phyloP scores from a whole-genome alignment of 2,888 invertebrate species.

The Piscicola geometra region DNA sequence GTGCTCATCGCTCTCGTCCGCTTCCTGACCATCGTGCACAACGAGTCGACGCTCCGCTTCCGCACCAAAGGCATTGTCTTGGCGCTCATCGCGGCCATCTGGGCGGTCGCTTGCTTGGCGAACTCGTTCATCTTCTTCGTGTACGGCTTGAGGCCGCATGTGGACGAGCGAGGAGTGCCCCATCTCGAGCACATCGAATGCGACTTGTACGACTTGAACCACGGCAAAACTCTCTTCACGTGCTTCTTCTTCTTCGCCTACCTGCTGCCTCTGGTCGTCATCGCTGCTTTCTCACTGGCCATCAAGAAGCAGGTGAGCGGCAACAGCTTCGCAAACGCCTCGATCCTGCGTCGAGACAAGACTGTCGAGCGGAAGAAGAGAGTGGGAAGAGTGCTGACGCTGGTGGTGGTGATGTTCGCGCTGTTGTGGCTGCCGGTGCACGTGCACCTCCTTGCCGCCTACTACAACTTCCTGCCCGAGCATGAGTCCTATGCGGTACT shows the following conservation, averaged over 20 bases:
- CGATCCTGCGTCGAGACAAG: neutral
- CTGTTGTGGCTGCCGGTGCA: slow-evolving; percentile 45
- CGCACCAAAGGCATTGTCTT: slow-evolving; percentile 53
- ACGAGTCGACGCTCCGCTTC: slow-evolving; percentile 62
- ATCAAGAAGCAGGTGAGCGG: slow-evolving; percentile 33
- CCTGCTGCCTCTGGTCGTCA: slow-evolving; percentile 77
- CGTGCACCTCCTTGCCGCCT: slow-evolving; percentile 43
- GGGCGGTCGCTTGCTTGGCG: slow-evolving; percentile 38
- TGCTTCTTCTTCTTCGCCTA: slow-evolving; percentile 77
- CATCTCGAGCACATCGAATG: slow-evolving; percentile 30
- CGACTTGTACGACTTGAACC: slow-evolving; percentile 37
- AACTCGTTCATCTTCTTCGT: slow-evolving; percentile 41
- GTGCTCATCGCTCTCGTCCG: slow-evolving; percentile 39
- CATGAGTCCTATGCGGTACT: slow-evolving; percentile 33
- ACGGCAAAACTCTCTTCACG: slow-evolving; percentile 45
- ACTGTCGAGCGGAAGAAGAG: slow-evolving; percentile 39
- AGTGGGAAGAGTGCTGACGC: slow-evolving; percentile 42
- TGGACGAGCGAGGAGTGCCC: neutral
- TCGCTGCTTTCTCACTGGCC: slow-evolving; percentile 57
- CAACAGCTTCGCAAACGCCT: neutral
- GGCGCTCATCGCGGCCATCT: slow-evolving; percentile 37
- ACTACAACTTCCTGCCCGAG: slow-evolving; percentile 40
- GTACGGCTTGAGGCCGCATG: slow-evolving; percentile 32
- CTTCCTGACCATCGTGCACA: slow-evolving; percentile 41
- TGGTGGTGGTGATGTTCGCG: slow-evolving; percentile 45